Percentiles rank a stretch among this genome's conserved stretches.
phyloP scores from a whole-genome alignment of 2,113 vertebrate genomes.

The Paramisgurnus dabryanus region DNA sequence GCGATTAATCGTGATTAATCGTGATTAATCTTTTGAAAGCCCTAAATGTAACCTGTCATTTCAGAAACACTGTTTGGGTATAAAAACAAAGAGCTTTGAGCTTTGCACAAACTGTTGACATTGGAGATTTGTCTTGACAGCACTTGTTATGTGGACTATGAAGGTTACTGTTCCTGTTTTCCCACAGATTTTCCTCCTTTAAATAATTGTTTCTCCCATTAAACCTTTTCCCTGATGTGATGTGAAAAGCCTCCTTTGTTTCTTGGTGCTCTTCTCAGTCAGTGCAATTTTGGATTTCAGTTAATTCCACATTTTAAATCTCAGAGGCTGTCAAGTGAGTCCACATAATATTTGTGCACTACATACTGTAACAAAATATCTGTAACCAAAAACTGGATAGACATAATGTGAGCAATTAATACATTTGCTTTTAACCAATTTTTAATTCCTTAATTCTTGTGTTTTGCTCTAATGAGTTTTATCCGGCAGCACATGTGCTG shows the following conservation, averaged over 20 bases:
- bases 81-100: slow-evolving; percentile 25
- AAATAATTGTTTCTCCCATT: slow-evolving; percentile 24
- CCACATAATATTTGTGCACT: too few relatives aligned
- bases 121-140: not conserved
- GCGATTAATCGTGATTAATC: too few relatives aligned
- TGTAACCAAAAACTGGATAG: too few relatives aligned
- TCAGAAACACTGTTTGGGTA: slow-evolving; percentile 38
- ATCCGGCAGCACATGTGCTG: not conserved
- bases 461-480: too few relatives aligned
- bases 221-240: slow-evolving; percentile 32
- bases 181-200: slow-evolving; percentile 19
- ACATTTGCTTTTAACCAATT: too few relatives aligned
- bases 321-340: not conserved
- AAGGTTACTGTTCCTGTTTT: slow-evolving; percentile 11
- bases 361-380: not conserved
- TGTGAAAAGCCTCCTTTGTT: slow-evolving; percentile 1
- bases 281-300: not conserved
- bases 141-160: slow-evolving; percentile 17
- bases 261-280: not conserved
- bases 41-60: not conserved
- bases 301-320: not conserved
- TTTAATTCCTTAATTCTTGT: too few relatives aligned
- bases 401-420: too few relatives aligned
- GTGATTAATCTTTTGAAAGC: too few relatives aligned
- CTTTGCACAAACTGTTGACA: slow-evolving; percentile 14